Evolutionary conservation across 1,140 invertebrate species (phyloP), one percentile per base, ranked within the genome.

Genomic region (Drosophila sp.): DNA sequence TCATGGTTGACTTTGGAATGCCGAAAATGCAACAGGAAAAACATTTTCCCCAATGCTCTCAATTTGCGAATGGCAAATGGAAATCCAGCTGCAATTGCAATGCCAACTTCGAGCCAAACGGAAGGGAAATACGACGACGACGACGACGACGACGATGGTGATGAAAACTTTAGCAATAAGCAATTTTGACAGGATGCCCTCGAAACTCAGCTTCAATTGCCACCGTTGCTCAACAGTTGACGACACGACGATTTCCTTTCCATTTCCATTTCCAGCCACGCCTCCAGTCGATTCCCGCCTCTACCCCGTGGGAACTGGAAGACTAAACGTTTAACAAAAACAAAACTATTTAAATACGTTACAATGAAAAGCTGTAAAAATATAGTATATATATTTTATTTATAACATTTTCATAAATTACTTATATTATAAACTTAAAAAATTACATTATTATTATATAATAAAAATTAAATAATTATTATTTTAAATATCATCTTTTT

Each of bases 11-110:
- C 21, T 4, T 32, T 56, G 40, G 45, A 14, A 40, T 41, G 58
- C 63, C 72, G 69, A 40, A 57, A 34, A 50, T 51, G 62, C 45
- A 56, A 58, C 36, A 66, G 73, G 46, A 67, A 76, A 67, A 76
- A 65, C 72, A 72, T 66, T 66, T 66, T 51, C 69, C 38, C 62
- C 67, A 76, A 70, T 62, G 70, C 65, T 56, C 78, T 71, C 70
- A 61, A 70, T 75, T 70, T 59, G 46, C 11, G 53, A 64, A 70
- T 64, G 51, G 62, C 65, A 77, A 86, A 87, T 87, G 74, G 65
- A 81, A 84, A 74, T 80, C 70, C 77, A 77, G 78, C 82, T 78
- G 65, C 70, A 80, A 84, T 71, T 67, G 69, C 69, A 67, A 58
- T 57, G 69, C 53, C 27, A 58, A 58, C 53, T 72, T 41, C 45